Evolutionary conservation across 2,888 invertebrate species (phyloP), one percentile per base, ranked within the genome.

Genomic region (Drosophila dives): DNA sequence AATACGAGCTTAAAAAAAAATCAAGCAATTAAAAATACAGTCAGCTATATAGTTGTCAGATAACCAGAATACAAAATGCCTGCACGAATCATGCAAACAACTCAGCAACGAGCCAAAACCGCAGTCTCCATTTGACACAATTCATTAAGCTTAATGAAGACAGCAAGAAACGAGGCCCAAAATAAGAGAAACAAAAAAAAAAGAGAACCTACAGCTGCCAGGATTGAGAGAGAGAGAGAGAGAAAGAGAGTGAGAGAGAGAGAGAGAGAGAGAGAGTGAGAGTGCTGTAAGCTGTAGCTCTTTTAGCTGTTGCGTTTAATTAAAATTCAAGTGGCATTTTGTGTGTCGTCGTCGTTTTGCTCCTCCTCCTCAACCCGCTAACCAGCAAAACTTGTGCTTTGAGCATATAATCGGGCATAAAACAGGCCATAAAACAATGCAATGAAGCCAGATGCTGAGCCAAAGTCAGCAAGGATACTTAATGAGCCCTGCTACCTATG

Each of bases 121-220:
- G 69, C 80, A 80, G 73, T 76, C 86, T 63, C 48, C 81, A 81
- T 81, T 86, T 86, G 86, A 88, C 81, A 90, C 88, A 86, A 86
- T 88, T 90, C 90, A 90, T 90, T 91, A 87, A 90, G 90, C 89
- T 90, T 91, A 91, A 90, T 90, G 90, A 90, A 90, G 89, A 90
- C 86, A 75, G 72, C 75, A 72, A 68, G 55, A 68, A 60, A 60
- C 40, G 45, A 75, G 59, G 66, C 65, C 42, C 56, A 71, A 58
- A 80, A 60, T 73, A 80, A 76, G 63, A 80, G 72, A 50, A 36
- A 36, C 26, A 55, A 77, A 60, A 80, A 80, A 72, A 59, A 80
- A 62, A 15, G 6, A 20, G 23, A 23, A 15, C 15, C 56, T 75
- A 72, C 64, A 58, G 55, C 55, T 50, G 64, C 50, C 64, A 68